Conservation (phyloP, 2,113 vertebrate genomes). For the Rhipidura dahli region DNA sequence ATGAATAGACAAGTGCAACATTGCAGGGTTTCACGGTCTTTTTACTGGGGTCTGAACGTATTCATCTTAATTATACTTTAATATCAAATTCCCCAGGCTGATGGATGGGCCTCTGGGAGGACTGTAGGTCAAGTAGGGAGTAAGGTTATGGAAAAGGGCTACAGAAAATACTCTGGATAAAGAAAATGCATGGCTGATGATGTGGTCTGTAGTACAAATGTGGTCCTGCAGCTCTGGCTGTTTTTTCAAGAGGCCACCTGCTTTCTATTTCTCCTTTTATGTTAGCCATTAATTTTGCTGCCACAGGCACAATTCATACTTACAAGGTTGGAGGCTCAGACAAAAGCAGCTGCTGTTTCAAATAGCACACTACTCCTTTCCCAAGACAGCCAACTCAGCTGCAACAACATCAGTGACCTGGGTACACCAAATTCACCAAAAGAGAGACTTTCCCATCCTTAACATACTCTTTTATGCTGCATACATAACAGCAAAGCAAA, state of each 20-base stretch:
- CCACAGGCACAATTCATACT: slow-evolving; percentile 54
- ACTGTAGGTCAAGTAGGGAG: not conserved
- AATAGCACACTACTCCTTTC: not conserved
- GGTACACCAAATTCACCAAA: slow-evolving; percentile 4
- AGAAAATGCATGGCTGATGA: not conserved
- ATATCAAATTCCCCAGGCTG: not conserved
- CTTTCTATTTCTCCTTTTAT: slow-evolving; percentile 49
- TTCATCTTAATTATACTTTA: slow-evolving; percentile 16
- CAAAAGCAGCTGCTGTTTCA: slow-evolving; percentile 50
- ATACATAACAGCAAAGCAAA: not conserved
- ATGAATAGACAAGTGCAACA: not conserved
- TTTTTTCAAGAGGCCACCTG: slow-evolving; percentile 43
- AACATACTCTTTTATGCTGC: not conserved
- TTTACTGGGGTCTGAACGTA: not conserved
- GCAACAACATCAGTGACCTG: not conserved
- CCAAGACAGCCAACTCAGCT: slow-evolving; percentile 21
- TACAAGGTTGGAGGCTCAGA: slow-evolving; percentile 17
- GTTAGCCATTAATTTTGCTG: slow-evolving; percentile 53
- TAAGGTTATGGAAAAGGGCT: not conserved
- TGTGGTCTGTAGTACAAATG: slow-evolving; percentile 13
- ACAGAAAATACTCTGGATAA: not conserved
- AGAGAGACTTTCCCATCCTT: not conserved
- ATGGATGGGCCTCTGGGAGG: not conserved
- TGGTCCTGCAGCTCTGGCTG: not conserved
- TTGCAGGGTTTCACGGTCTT: not conserved